Percentiles rank a stretch among this genome's conserved stretches.
Evolutionary conservation across 2,797 vertebrate genomes (phyloP).

Genomic region (Varecia variegata): DNA sequence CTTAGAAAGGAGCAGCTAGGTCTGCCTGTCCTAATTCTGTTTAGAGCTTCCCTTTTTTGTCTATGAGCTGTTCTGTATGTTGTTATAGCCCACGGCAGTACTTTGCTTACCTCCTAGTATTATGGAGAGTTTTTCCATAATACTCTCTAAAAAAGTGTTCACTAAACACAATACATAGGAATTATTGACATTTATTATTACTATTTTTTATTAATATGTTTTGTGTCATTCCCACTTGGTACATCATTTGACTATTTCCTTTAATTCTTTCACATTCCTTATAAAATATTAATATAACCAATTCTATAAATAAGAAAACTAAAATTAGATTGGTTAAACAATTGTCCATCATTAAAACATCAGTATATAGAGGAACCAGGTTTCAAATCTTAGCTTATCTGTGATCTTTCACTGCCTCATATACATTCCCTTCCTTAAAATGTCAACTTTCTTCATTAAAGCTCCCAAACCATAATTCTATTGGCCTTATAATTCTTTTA

Average conservation of each 20-base stretch:
- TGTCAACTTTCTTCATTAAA: not conserved
- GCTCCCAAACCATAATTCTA: not conserved
- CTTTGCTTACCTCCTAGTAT: not conserved
- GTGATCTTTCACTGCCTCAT: not conserved
- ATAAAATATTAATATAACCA: not conserved
- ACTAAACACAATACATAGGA: not conserved
- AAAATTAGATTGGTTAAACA: not conserved
- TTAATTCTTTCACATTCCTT: not conserved
- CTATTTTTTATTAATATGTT: not conserved
- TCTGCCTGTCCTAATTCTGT: not conserved
- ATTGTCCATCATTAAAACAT: not conserved
- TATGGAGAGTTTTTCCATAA: not conserved
- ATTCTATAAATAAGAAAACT: not conserved
- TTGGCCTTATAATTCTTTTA: not conserved
- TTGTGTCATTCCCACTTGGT: not conserved
- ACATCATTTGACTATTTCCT: not conserved
- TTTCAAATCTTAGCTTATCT: not conserved
- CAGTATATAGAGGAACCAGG: not conserved
- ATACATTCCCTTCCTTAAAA: not conserved
- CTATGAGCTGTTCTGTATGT: not conserved
- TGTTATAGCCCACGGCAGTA: not conserved
- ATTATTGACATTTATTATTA: not conserved
- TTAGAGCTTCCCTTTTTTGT: not conserved
- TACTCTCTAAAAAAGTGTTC: not conserved
- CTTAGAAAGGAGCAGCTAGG: not conserved